phyloP scores from a whole-genome alignment of 2,888 invertebrate species.

The Cosmopolites sordidus region DNA sequence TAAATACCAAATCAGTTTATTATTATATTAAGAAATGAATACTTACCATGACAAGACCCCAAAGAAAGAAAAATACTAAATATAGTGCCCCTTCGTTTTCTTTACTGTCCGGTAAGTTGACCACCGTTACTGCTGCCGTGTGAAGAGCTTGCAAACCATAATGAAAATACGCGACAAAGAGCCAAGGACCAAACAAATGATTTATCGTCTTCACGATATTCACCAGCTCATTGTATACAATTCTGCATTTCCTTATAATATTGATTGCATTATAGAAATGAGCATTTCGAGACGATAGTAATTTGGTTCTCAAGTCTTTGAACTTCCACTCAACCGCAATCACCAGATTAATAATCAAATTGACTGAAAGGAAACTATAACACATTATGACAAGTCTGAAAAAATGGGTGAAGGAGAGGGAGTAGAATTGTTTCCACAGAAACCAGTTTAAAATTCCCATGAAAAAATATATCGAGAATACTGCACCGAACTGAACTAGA shows the following conservation, averaged over 20 bases:
- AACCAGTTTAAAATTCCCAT: no score
- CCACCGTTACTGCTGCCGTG: no score
- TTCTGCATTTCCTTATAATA: background rate
- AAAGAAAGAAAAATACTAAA: no score
- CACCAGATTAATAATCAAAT: background rate
- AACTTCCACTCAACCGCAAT: background rate
- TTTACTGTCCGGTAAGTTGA: no score
- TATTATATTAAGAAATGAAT: no score
- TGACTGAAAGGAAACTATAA: background rate
- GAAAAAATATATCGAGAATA: no score
- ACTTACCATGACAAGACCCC: no score
- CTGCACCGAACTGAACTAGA: background rate
- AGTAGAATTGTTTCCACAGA: no score
- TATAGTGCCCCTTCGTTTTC: no score
- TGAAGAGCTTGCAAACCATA: no score
- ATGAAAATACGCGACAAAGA: background rate
- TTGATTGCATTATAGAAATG: background rate
- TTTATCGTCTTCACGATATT: background rate
- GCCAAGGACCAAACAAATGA: background rate
- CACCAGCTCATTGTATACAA: background rate
- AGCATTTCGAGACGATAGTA: background rate
- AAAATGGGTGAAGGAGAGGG: no score
- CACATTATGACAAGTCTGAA: background rate
- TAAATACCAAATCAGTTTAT: no score
- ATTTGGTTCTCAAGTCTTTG: background rate